Evolutionary conservation across 1,140 invertebrate genomes (phyloP), one percentile per base, ranked within the genome.

Genomic region (Trachelipus rathkii): DNA sequence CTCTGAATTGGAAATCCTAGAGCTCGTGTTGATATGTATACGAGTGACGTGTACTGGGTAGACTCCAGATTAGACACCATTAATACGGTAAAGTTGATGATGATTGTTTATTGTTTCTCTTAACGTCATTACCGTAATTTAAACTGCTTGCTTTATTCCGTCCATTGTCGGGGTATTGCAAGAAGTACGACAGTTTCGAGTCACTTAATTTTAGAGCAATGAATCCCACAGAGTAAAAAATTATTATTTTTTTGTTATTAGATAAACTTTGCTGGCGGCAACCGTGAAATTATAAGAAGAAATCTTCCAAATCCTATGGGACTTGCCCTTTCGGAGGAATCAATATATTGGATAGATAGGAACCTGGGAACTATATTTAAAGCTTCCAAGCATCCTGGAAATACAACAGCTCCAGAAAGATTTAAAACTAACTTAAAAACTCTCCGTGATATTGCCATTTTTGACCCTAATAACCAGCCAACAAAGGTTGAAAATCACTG

Each of bases 41-140:
- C 94, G 0, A 93, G 98, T 82, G 95, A 98, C 83, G 91, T 99
- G 0, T 99, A 96, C 84, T 99, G 96, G 97, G 95, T 97, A 0
- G 97, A 99, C 85, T 93, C 95, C 0, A 92, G 92, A 83, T 86
- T 95, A 21, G 96, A 98, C 84, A 92, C 90, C 77, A 96, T 98
- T 79, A 95, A 97, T 83, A 94, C 92, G 84, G 79, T 81, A 33
- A 33, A 33, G 1, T 6, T 33, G 33, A 33, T 33, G 33, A 33
- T 33, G 33, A n/a, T n/a, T n/a, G 33, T 33, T 33, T 33, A 33
- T n/a, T 33, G 33, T 33, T 33, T 33, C 33, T 33, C 6, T 33
- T 33, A n/a, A 33, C 6, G 33, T 33, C 33, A 33, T 33, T 33
- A 33, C 33, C 6, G 33, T 33, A 33, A 33, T 33, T 33, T 33